Conservation (phyloP, 2,113 vertebrate genomes). For the Pontoporia blainvillei region DNA sequence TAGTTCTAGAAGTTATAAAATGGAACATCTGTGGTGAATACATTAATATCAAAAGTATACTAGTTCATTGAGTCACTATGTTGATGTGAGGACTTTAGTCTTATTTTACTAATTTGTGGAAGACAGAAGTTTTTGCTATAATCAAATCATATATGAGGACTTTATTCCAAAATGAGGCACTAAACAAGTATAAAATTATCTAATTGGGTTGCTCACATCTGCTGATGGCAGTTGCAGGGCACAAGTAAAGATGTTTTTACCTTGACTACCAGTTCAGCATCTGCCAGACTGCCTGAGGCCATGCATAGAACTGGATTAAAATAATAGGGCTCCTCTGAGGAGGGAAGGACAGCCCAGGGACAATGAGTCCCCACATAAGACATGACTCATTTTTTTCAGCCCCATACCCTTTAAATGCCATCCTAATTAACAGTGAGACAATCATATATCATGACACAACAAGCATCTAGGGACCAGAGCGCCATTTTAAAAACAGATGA, state of each 20-base stretch:
- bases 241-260: not conserved
- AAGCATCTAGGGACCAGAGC: constrained; percentile 26
- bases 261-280: not conserved
- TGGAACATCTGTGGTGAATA: not conserved
- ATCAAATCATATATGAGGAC: not conserved
- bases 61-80: not conserved
- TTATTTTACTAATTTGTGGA: not conserved
- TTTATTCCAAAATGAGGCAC: not conserved
- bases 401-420: not conserved
- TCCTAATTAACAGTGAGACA: constrained; percentile 14
- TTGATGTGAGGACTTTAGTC: not conserved
- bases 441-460: constrained; percentile 27
- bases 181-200: not conserved
- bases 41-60: not conserved
- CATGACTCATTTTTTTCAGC: constrained; percentile 35
- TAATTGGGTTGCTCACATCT: not conserved
- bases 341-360: not conserved
- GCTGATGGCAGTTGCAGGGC: not conserved
- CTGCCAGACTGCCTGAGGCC: not conserved
- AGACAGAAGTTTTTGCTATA: not conserved
- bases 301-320: not conserved
- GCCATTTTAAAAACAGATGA: constrained; percentile 24
- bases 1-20: not conserved
- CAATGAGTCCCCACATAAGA: not conserved
- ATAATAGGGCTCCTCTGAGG: not conserved